phyloP scores from a whole-genome alignment of 2,888 invertebrate genomes.

The Plagiodera versicolora region DNA sequence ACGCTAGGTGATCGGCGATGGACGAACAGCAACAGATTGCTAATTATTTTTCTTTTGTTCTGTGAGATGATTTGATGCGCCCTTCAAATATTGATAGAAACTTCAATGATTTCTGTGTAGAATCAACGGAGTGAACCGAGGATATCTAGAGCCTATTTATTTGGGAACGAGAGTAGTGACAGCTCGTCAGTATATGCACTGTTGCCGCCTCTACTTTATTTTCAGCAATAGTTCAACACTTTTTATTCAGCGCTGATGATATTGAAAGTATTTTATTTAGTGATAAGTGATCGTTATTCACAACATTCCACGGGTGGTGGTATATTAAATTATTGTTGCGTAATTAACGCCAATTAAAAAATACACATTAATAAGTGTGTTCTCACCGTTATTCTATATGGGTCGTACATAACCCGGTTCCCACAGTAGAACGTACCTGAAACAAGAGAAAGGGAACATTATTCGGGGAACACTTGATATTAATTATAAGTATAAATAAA shows the following conservation, averaged over 20 bases:
- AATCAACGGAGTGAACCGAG: no score
- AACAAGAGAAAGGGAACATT: conserved; percentile 11
- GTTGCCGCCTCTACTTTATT: no score
- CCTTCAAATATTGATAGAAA: no score
- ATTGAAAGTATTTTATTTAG: no score
- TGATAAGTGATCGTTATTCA: no score
- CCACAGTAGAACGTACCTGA: conserved; percentile 13
- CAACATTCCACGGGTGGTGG: no score
- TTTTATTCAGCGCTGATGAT: no score
- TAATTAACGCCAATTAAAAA: neutral
- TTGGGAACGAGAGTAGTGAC: no score
- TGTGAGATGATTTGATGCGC: neutral
- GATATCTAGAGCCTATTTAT: no score
- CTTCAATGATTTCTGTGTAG: no score
- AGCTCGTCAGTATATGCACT: no score
- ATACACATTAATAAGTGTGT: neutral
- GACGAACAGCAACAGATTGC: conserved; percentile 9
- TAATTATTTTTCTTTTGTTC: neutral
- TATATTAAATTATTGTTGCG: neutral
- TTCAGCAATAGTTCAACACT: no score
- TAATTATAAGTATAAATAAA: conserved; percentile 12
- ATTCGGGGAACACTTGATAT: conserved; percentile 6
- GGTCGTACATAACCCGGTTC: conserved; percentile 5
- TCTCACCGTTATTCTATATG: neutral
- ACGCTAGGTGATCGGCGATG: conserved; percentile 10